Conservation (phyloP, 1,140 invertebrate genomes). For the Drosophila funebris region DNA sequence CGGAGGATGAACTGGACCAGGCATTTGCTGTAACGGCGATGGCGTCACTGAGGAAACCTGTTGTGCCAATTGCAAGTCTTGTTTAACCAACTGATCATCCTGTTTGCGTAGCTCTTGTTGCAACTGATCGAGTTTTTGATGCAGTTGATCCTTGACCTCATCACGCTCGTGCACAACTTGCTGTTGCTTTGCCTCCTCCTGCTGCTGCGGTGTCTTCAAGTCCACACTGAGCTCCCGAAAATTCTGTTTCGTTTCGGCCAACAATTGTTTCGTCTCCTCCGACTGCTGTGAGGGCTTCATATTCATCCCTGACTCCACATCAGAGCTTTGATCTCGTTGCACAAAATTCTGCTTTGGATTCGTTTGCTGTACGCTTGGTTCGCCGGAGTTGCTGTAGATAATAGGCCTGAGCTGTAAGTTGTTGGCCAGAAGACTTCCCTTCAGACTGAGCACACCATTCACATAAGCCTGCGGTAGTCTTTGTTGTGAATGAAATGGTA, state of each 20-base stretch:
- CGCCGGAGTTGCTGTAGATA: not conserved
- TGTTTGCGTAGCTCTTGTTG: slow-evolving; percentile 19
- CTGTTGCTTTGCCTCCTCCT: not conserved
- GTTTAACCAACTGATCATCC: slow-evolving; percentile 6
- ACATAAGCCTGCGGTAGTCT: slow-evolving; percentile 39
- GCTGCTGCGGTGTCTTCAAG: not conserved
- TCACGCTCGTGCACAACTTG: not conserved
- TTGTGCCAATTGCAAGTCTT: slow-evolving; percentile 6
- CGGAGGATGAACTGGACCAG: not conserved
- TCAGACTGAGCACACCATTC: slow-evolving; percentile 62
- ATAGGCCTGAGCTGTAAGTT: not conserved
- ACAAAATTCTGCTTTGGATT: not conserved
- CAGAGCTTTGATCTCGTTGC: not conserved
- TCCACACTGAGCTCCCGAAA: not conserved
- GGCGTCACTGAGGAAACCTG: not conserved
- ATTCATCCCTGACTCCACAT: not conserved
- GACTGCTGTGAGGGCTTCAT: not conserved
- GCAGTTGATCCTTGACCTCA: slow-evolving; percentile 9
- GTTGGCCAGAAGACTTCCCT: slow-evolving; percentile 47
- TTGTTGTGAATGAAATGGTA: not conserved
- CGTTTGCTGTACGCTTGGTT: not conserved
- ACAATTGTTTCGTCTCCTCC: not conserved
- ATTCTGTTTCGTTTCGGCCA: not conserved
- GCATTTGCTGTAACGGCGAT: not conserved
- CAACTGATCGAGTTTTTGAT: slow-evolving; percentile 1